Evolutionary conservation across 2,888 invertebrate species (phyloP).

Genomic region (Laspeyria flexula): DNA sequence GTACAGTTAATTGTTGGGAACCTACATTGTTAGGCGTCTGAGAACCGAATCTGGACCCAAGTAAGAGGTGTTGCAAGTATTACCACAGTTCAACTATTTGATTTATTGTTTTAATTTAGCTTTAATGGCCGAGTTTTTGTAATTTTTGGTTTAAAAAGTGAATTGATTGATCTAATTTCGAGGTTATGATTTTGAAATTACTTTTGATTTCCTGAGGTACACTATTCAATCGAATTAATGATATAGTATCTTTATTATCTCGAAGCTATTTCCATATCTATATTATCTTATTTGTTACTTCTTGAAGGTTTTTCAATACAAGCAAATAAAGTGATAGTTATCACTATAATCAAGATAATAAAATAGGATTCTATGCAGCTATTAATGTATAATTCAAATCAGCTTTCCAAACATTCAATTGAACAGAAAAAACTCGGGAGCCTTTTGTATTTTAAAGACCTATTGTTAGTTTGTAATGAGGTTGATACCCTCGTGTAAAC

Average conservation of each 20-base stretch:
- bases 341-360: too few species aligned
- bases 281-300: too few species aligned
- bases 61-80: constrained; percentile 38
- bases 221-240: too few species aligned
- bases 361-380: background rate
- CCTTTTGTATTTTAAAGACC: constrained; percentile 23
- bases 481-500: constrained; percentile 30
- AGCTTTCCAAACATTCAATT: constrained; percentile 35
- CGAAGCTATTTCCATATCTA: too few species aligned
- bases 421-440: constrained; percentile 13
- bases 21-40: constrained; percentile 35
- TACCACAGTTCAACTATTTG: constrained; percentile 38
- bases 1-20: constrained; percentile 48
- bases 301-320: too few species aligned
- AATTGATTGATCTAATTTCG: constrained; percentile 16
- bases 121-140: constrained; percentile 15
- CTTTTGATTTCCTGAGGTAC: background rate
- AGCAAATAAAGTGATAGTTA: too few species aligned
- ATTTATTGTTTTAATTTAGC: constrained; percentile 28
- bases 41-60: constrained; percentile 40
- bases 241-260: too few species aligned
- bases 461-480: constrained; percentile 34
- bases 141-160: constrained; percentile 19
- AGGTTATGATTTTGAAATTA: background rate
- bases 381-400: constrained; percentile 14